These are phyloP conservation scores for Caerostris extrusa DNA, from an alignment of 1,140 invertebrate genomes.

Conservation along the genomic window DNA sequence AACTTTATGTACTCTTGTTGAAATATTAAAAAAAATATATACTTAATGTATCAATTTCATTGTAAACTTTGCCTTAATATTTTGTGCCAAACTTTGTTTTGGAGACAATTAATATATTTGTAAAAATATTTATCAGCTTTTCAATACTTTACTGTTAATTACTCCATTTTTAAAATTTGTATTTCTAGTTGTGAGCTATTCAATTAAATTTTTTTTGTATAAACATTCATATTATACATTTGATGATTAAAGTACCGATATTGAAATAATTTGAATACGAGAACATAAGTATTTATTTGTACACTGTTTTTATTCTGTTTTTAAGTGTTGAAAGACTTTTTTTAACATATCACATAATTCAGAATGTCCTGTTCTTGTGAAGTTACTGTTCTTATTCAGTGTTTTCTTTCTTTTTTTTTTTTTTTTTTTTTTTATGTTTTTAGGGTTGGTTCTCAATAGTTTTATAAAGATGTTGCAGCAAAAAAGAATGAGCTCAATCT, in stretches of 20 bases:
- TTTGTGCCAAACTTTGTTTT: background rate
- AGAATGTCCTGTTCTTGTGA: too few species aligned
- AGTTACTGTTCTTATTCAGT: background rate
- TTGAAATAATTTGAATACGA: background rate
- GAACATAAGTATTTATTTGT: background rate
- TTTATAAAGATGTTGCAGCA: background rate
- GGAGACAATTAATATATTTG: background rate
- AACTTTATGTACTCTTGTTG: background rate
- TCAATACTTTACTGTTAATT: background rate
- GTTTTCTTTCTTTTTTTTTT: background rate
- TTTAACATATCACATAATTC: background rate
- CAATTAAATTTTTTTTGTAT: background rate
- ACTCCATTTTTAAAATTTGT: background rate
- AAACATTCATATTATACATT: background rate
- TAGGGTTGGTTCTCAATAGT: background rate
- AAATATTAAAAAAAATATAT: background rate
- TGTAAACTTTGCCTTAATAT: background rate
- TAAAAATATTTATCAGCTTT: background rate
- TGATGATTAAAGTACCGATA: background rate
- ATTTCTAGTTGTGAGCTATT: background rate
- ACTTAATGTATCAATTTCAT: conserved; percentile 6
- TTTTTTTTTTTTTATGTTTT: background rate
- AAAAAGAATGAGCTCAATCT: background rate
- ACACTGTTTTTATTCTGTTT: background rate
- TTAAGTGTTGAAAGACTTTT: background rate